Base-by-base conservation (phyloP, 1,140 invertebrate species). In the Drosophila busckii region DNA sequence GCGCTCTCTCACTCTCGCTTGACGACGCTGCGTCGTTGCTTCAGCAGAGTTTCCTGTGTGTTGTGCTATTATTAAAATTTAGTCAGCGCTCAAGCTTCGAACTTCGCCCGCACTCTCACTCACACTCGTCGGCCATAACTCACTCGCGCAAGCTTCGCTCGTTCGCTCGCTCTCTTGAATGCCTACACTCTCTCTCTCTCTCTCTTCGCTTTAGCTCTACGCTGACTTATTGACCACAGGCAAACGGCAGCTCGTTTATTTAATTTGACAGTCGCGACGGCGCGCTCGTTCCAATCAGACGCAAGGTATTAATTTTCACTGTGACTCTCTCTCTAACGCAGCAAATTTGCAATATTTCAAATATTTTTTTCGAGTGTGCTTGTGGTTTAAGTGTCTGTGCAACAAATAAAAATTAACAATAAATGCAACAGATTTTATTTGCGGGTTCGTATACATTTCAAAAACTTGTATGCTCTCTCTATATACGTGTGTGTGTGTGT, bases 251-350 rank as follows among this genome's bases (percentile, higher is more conserved):
- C 25, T 32, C 42, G 53, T 41, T 53, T n/a, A n/a, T 59, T 45
- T 50, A 45, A 35, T 52, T 59, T 75, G 69, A 63, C 70, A 78
- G 71, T 71, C 68, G 71, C 71, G 73, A 78, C 73, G 73, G 71
- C 71, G 71, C 73, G 73, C 73, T 78, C 68, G 63, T 64, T 78
- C 68, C 56, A 80, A 80, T 17, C 68, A 68, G 73, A 80, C 71
- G 68, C 65, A 49, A 34, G 44, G 45, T 26, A 69, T 28, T 28
- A 48, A 28, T 37, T 45, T 23, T 52, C 55, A 22, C 25, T 41
- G 34, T 41, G 42, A 49, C 25, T 46, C 22, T 40, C 44, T 31
- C 41, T 44, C 41, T 31, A 8, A n/a, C n/a, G n/a, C n/a, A n/a
- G n/a, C n/a, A n/a, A n/a, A n/a, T n/a, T n/a, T n/a, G n/a, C n/a